phyloP scores from a whole-genome alignment of 1,140 invertebrate species.

The Vollenhovia emeryi region DNA sequence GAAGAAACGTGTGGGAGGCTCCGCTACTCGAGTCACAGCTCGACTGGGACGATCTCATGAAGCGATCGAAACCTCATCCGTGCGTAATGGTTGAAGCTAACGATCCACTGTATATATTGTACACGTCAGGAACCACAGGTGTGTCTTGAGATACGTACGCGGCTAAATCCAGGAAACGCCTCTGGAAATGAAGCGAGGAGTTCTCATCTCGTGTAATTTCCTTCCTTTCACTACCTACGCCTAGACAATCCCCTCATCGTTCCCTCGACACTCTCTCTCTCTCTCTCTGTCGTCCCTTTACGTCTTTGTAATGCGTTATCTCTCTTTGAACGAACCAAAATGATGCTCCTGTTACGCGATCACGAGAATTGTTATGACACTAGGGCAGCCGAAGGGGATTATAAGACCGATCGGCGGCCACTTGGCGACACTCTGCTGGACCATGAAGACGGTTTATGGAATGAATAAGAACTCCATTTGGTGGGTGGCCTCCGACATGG shows the following conservation, averaged over 20 bases:
- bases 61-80: conserved; percentile 88
- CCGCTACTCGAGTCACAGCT: conserved; percentile 88
- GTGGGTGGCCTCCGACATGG: conserved; percentile 96
- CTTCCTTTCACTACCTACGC: neutral
- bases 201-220: neutral
- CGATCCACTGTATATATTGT: conserved; percentile 96
- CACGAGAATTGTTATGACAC: neutral
- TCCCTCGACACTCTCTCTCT: neutral
- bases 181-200: neutral
- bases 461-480: conserved; percentile 93
- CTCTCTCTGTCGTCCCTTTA: neutral
- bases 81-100: conserved; percentile 95
- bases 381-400: conserved; percentile 93
- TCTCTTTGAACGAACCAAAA: neutral
- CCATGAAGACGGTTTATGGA: conserved; percentile 93
- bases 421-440: conserved; percentile 93
- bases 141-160: neutral
- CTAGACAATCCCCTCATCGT: neutral
- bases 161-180: neutral
- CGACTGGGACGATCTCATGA: conserved; percentile 91
- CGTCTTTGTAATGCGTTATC: neutral
- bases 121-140: conserved; percentile 96
- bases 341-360: neutral
- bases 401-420: conserved; percentile 95
- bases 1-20: conserved; percentile 88